Evolutionary conservation across 2,113 vertebrate genomes (phyloP).

Genomic region (Pipa parva): DNA sequence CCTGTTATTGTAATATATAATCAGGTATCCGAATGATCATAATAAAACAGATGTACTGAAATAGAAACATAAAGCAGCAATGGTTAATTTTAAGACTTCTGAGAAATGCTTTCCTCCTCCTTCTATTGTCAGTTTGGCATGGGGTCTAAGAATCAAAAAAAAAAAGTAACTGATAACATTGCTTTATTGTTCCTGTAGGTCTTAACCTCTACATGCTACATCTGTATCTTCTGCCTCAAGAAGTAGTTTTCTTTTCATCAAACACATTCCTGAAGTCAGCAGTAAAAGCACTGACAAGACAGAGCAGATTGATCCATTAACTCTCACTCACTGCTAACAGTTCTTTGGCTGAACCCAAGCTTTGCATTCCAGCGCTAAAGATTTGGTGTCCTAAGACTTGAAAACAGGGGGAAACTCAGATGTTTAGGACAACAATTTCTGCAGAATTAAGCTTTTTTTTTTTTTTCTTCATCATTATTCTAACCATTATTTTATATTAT

Average conservation of each 20-base stretch:
- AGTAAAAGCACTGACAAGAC: slow-evolving; percentile 82
- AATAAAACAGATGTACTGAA: neutral
- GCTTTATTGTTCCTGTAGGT: slow-evolving; percentile 66
- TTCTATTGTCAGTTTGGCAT: slow-evolving; percentile 58
- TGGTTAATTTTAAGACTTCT: slow-evolving; percentile 52
- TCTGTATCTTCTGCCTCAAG: slow-evolving; percentile 70
- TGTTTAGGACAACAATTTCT: slow-evolving; percentile 12
- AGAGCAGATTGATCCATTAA: slow-evolving; percentile 86
- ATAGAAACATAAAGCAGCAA: slow-evolving; percentile 18
- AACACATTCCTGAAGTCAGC: slow-evolving; percentile 89
- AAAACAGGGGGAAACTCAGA: slow-evolving; percentile 20
- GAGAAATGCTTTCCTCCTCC: slow-evolving; percentile 50
- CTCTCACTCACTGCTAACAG: slow-evolving; percentile 88
- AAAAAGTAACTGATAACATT: slow-evolving; percentile 60
- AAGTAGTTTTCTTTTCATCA: slow-evolving; percentile 84
- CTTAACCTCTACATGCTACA: slow-evolving; percentile 63
- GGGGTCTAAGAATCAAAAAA: slow-evolving; percentile 43
- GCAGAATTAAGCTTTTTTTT: neutral
- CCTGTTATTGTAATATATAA: neutral
- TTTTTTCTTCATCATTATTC: neutral
- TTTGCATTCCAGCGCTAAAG: slow-evolving; percentile 77
- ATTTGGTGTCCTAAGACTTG: slow-evolving; percentile 59
- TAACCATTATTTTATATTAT: too few relatives aligned
- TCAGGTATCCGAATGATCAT: too few relatives aligned
- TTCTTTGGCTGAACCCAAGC: slow-evolving; percentile 79